Base-by-base conservation (phyloP, 2,888 invertebrate species). In the Oegoconia quadripuncta region DNA sequence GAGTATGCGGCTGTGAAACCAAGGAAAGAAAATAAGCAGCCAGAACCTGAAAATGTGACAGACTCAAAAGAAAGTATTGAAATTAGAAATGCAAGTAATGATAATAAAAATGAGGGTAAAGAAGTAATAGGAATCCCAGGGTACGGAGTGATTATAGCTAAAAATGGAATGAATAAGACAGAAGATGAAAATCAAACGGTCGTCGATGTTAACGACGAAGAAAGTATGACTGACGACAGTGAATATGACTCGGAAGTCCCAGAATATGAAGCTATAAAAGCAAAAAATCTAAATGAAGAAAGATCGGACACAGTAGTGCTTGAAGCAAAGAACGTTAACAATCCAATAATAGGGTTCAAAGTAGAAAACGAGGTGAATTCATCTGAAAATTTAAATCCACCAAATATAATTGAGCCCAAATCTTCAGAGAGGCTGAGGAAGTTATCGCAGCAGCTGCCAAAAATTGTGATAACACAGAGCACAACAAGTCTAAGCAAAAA, bases 401-500 rank as follows among this genome's bases (percentile, higher is more conserved):
- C 52, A 22, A 3, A 3, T 11, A 9, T 9, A 25, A 9, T n/a
- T 9, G 75, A 78, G 14, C 42, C 59, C 0, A 72, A 68, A 44
- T 81, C 84, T 0, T n/a, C n/a, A n/a, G 74, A 74, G 11, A 66
- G 86, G 37, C 48, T 86, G 7, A 63, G 83, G 16, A 79, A 65
- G 43, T 33, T 86, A 0, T 87, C 86, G 0, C 69, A 74, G 35
- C 79, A 80, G 25, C 41, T 86, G 5, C 86, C 86, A 0, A 86
- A 75, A 47, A 87, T 87, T 2, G 73, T 84, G 1, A 81, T 87
- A 20, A 86, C 86, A 0, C 74, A 82, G 33, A 84, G 84, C 41
- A 74, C 64, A 25, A 68, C 71, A 0, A 83, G 77, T 43, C 52
- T 84, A 6, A 65, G 40, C 3, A 57, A 50, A 26, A 60, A 53